Base-by-base conservation (phyloP, 1,140 invertebrate species). In the Ooceraea biroi region DNA sequence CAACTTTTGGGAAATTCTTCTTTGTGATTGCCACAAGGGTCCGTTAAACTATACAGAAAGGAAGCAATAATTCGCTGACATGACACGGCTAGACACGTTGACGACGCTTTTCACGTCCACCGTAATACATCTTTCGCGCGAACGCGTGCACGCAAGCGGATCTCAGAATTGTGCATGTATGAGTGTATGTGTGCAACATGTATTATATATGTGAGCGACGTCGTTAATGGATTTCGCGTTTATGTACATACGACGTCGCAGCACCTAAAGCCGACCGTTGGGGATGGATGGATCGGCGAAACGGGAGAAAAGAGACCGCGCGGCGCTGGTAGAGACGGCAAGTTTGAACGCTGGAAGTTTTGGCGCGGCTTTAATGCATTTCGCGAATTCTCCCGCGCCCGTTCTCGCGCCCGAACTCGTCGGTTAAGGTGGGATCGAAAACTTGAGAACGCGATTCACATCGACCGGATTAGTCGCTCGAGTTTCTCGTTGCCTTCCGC, bases 141-240 rank as follows among this genome's bases (percentile, higher is more conserved):
- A 44, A 11, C 22, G 22, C 12, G 14, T 12, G 11, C 12, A 57
- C 30, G 46, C 55, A 36, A n/a, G 44, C 36, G 10, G 19, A 48
- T 72, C 61, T 30, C 19, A 30, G 52, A 44, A 46, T 41, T 48
- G 27, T 58, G n/a, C 14, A 27, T 10, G 25, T n/a, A 22, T n/a
- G 44, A n/a, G n/a, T n/a, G n/a, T n/a, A n/a, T n/a, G n/a, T n/a
- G n/a, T n/a, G n/a, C n/a, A n/a, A n/a, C n/a, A n/a, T n/a, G n/a
- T n/a, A n/a, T n/a, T n/a, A n/a, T n/a, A n/a, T n/a, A 36, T 82
- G 55, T 52, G 68, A 41, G 44, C 71, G 78, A 60, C 46, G 57
- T 82, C 78, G 78, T 82, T 82, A 82, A 82, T 82, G 78, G 78
- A 82, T 82, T 82, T 82, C 69, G 36, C 78, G 69, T 82, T 74